These are phyloP conservation scores for Dynastes grantii DNA, from an alignment of 2,888 invertebrate species.

Conservation along the genomic window DNA sequence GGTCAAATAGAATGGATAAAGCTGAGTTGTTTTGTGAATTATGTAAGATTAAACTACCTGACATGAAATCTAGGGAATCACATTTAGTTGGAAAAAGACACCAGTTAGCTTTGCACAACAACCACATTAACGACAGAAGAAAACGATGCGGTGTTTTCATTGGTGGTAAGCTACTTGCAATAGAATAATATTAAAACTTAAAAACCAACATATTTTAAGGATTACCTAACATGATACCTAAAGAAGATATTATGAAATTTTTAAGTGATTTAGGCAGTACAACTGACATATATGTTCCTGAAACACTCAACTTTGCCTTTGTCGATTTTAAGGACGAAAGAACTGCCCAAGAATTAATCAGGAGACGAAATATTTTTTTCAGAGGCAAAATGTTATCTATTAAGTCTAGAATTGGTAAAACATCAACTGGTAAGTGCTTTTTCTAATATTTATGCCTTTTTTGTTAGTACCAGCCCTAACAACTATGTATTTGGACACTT, in stretches of 20 bases:
- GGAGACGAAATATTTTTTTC: conserved; percentile 56
- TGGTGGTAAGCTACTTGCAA: conserved; percentile 55
- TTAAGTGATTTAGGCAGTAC: conserved; percentile 63
- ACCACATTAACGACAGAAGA: conserved; percentile 48
- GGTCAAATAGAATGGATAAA: conserved; percentile 41
- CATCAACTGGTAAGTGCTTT: conserved; percentile 39
- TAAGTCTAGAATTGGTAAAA: conserved; percentile 51
- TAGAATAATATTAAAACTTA: conserved; percentile 15
- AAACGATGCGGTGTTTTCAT: conserved; percentile 60
- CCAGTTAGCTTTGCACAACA: conserved; percentile 54
- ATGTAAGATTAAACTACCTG: conserved; percentile 53
- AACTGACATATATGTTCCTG: conserved; percentile 54
- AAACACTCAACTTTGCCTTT: conserved; percentile 60
- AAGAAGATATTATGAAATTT: conserved; percentile 61
- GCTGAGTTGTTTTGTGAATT: conserved; percentile 51
- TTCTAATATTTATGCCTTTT: not conserved
- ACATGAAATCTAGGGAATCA: conserved; percentile 42
- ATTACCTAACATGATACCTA: conserved; percentile 56
- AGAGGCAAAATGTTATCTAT: conserved; percentile 54
- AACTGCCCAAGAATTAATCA: conserved; percentile 59
- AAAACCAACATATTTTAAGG: conserved; percentile 51
- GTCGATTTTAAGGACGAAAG: conserved; percentile 61
- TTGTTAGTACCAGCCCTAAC: not conserved
- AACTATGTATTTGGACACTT: too few species aligned
- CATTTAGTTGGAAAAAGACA: conserved; percentile 56